Evolutionary conservation across 2,888 invertebrate genomes (phyloP).

Genomic region (Conomelus anceps): DNA sequence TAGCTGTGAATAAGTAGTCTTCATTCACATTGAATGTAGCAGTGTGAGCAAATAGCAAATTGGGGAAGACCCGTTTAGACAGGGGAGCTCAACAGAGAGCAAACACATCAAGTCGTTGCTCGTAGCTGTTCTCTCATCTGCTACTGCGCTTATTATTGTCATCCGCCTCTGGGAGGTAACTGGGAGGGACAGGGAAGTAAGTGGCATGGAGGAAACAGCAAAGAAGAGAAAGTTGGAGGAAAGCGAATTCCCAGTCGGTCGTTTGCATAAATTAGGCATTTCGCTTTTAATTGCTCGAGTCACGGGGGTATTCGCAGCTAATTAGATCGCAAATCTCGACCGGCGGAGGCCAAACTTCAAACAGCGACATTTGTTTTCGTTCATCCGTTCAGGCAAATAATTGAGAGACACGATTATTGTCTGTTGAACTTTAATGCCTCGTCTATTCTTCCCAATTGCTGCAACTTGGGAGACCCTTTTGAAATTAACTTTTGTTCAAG

Average conservation of each 20-base stretch:
- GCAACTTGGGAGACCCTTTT: background rate
- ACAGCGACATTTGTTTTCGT: background rate
- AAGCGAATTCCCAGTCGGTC: slow-evolving; percentile 5
- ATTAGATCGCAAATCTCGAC: slow-evolving; percentile 9
- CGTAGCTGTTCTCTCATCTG: background rate
- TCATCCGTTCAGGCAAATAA: background rate
- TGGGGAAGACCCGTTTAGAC: background rate
- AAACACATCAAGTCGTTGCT: background rate
- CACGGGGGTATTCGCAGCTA: slow-evolving; percentile 9
- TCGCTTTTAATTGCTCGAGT: slow-evolving; percentile 1
- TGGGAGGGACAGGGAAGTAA: background rate
- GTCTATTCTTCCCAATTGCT: background rate
- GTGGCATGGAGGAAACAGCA: background rate
- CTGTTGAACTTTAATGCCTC: background rate
- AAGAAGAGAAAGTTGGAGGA: background rate
- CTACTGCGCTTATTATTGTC: background rate
- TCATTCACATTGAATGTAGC: background rate
- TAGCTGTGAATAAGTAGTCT: background rate
- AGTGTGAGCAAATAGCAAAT: background rate
- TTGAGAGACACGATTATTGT: background rate
- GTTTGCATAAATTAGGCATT: slow-evolving; percentile 10
- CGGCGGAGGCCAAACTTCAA: background rate
- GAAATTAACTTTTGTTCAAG: background rate
- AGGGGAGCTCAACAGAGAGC: background rate
- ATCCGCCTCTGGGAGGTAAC: background rate